Evolutionary conservation across 2,113 vertebrate genomes (phyloP), one percentile per base, ranked within the genome.

Genomic region (Austrofundulus limnaeus): DNA sequence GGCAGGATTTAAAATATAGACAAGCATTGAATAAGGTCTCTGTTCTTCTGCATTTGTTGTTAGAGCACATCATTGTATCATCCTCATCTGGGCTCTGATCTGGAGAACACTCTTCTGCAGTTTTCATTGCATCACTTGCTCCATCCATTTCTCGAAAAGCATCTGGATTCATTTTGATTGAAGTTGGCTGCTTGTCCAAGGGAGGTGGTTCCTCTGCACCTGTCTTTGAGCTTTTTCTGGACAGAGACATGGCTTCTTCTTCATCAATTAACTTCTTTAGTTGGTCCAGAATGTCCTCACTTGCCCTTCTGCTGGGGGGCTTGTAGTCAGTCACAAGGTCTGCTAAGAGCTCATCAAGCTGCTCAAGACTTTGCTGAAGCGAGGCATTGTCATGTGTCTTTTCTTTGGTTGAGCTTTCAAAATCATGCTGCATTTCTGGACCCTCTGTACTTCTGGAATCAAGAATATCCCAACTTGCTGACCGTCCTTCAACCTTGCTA

Each of bases 1-100:
- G 97, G 90, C 97, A 99, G 0, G 97, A 97, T 88, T 98, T 98
- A 89, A 99, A 99, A 87, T 99, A 98, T 71, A 99, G 93, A 82
- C 96, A 98, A 86, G 97, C 96, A 0, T 98, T 97, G 82, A 98
- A 98, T 80, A 97, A 89, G 52, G 96, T 96, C 88, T 98, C 97
- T 0, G 95, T 96, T 59, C 96, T 92, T 11, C 94, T 90, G 77
- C 97, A 99, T 84, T 94, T 96, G 87, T 95, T 94, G 10, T 99
- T 99, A 9, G 97, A 98, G 80, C 97, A 98, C 83, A 95, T 97
- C 95, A 99, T 96, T 61, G 96, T 94, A 68, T 98, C 97, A 0
- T 98, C 96, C 61, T 98, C 97, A 66, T 98, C 96, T 0, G 95
- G 94, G 12, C 96, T 97, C 71, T 95, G 94, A 48, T 97, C 96